Conservation (phyloP, 2,888 invertebrate species). For the Drosophila algonquin region DNA sequence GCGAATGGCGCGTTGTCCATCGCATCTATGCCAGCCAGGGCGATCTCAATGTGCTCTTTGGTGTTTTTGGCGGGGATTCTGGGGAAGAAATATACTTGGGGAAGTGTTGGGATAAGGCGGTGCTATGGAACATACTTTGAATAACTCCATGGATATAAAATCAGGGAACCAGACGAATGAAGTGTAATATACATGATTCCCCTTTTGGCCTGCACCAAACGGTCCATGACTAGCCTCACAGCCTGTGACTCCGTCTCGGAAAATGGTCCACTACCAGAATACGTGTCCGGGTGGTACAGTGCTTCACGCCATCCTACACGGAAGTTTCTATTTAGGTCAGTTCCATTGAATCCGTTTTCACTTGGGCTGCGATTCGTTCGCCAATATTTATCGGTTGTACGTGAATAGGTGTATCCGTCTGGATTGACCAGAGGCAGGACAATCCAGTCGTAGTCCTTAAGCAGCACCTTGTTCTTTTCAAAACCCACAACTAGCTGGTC, state of each 20-base stretch:
- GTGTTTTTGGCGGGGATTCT: constrained; percentile 20
- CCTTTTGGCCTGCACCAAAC: constrained; percentile 75
- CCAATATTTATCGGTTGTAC: constrained; percentile 72
- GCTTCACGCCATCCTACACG: constrained; percentile 34
- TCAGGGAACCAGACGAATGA: constrained; percentile 88
- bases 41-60: constrained; percentile 18
- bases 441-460: constrained; percentile 87
- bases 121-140: constrained; percentile 73
- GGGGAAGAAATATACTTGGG: no score
- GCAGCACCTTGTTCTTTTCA: constrained; percentile 82
- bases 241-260: constrained; percentile 68
- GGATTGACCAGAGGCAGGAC: constrained; percentile 88
- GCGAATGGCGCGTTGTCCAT: constrained; percentile 63
- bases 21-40: constrained; percentile 58
- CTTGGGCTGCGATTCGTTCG: constrained; percentile 43
- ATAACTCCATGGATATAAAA: constrained; percentile 87
- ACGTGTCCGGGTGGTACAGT: background rate
- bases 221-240: constrained; percentile 85
- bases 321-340: constrained; percentile 57
- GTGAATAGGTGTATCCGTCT: constrained; percentile 88
- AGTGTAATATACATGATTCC: constrained; percentile 87
- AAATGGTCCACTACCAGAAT: constrained; percentile 39
- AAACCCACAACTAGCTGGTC: constrained; percentile 85
- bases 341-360: constrained; percentile 31
- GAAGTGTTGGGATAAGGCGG: background rate